These are phyloP conservation scores for Muntiacus muntjak DNA, from an alignment of 2,113 vertebrate genomes.

Conservation along the genomic window DNA sequence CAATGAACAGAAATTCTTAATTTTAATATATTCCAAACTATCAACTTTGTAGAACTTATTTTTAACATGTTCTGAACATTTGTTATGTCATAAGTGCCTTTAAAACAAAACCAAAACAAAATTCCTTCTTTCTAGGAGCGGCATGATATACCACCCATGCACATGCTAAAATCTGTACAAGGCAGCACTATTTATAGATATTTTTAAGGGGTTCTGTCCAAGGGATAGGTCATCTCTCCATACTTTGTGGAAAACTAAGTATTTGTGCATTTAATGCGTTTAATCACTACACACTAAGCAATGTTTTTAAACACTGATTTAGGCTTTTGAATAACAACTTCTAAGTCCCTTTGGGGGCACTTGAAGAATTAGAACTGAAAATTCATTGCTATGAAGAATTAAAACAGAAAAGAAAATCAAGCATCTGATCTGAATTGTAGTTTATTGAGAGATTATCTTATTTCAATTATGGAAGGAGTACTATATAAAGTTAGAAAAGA, in stretches of 20 bases:
- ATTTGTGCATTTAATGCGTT: not conserved
- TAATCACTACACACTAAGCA: not conserved
- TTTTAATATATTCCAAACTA: not conserved
- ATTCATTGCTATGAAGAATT: not conserved
- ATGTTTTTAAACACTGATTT: not conserved
- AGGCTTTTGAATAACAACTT: not conserved
- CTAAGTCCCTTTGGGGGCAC: not conserved
- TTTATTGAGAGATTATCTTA: constrained; percentile 16
- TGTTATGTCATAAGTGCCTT: not conserved
- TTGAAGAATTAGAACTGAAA: not conserved
- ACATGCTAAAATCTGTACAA: not conserved
- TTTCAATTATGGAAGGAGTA: not conserved
- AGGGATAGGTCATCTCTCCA: not conserved
- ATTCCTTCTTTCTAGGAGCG: not conserved
- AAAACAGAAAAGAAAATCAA: not conserved
- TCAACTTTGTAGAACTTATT: not conserved
- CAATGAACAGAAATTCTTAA: not conserved
- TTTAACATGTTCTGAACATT: not conserved
- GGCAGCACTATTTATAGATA: not conserved
- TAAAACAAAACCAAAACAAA: constrained; percentile 23
- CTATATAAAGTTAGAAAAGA: not conserved
- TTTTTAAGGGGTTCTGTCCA: not conserved
- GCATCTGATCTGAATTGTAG: not conserved
- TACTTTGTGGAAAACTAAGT: not conserved
- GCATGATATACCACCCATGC: not conserved